Evolutionary conservation across 1,140 invertebrate genomes (phyloP).

Genomic region (Antheraea pernyi): DNA sequence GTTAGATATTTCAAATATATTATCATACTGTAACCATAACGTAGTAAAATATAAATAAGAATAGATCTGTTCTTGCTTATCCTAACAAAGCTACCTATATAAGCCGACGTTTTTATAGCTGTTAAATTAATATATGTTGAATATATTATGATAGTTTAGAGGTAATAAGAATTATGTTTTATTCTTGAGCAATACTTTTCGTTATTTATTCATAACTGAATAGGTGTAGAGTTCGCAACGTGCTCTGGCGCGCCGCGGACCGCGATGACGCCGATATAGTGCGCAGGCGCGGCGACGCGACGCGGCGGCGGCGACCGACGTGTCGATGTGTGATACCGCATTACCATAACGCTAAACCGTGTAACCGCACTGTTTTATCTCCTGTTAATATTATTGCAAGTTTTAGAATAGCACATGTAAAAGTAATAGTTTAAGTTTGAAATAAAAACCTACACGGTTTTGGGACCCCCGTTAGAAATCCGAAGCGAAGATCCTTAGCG

Average conservation of each 20-base stretch:
- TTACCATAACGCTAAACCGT: slow-evolving; percentile 65
- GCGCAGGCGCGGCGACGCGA: slow-evolving; percentile 36
- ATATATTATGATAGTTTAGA: no score
- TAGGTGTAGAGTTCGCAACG: background rate
- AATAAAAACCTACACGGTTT: background rate
- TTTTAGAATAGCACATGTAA: background rate
- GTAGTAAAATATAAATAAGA: no score
- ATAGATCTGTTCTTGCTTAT: no score
- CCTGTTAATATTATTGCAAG: background rate
- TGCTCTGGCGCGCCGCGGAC: slow-evolving; percentile 42
- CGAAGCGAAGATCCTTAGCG: no score
- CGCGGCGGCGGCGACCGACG: slow-evolving; percentile 29
- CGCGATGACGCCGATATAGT: slow-evolving; percentile 63
- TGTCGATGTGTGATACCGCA: slow-evolving; percentile 66
- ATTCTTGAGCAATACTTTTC: no score
- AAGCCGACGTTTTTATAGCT: no score
- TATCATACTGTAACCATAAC: no score
- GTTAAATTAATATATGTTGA: no score
- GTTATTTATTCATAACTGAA: background rate
- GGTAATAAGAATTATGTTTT: no score
- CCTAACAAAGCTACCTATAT: no score
- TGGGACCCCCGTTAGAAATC: no score
- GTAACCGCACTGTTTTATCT: slow-evolving; percentile 40
- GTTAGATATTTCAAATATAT: no score
- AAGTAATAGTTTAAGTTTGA: background rate